Evolutionary conservation across 2,113 vertebrate genomes (phyloP).

Genomic region (Noctilio leporinus): DNA sequence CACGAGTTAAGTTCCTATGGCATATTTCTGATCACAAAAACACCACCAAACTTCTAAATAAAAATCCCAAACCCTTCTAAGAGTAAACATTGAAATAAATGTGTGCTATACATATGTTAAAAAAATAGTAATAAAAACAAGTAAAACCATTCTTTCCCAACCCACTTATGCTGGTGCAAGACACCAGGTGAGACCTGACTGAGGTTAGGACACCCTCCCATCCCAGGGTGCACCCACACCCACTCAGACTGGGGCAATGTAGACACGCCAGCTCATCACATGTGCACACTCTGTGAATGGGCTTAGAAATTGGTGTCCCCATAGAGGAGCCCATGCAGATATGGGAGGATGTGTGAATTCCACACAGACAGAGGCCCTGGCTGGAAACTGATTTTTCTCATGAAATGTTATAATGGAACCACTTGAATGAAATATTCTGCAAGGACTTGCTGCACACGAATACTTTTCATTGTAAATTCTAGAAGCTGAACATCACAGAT

Average conservation of each 20-base stretch:
- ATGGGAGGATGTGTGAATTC: too few relatives aligned
- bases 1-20: background rate
- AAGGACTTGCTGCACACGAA: background rate
- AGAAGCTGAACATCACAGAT: background rate
- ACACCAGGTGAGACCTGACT: background rate
- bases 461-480: background rate
- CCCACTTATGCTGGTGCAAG: background rate
- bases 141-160: background rate
- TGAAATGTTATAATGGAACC: background rate
- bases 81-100: background rate
- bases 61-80: background rate
- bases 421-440: background rate
- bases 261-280: background rate
- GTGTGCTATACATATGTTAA: background rate
- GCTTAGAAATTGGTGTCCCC: background rate
- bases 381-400: background rate
- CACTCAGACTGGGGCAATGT: too few relatives aligned
- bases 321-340: background rate
- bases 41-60: background rate
- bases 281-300: background rate
- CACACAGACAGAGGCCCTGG: background rate
- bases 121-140: background rate
- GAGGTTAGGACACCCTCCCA: background rate
- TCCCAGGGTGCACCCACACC: background rate
- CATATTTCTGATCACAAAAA: background rate